Percentiles rank a stretch among this genome's conserved stretches.
Conservation (phyloP, 1,140 invertebrate genomes). For the Drosophila tristis region DNA sequence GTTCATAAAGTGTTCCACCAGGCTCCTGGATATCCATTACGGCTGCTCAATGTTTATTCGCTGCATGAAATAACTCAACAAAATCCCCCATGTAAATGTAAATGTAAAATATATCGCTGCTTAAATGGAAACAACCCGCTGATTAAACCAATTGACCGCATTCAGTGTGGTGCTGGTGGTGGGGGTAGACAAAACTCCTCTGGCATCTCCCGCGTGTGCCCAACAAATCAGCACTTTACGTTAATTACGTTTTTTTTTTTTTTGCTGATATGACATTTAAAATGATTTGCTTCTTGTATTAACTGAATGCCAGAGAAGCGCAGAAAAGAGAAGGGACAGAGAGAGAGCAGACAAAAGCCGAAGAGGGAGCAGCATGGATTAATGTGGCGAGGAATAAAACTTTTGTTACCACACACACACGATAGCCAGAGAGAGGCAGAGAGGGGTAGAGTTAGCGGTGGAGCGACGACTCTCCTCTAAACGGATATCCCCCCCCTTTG, state of each 20-base stretch:
- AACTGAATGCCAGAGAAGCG: background rate
- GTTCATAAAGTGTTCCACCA: conserved; percentile 8
- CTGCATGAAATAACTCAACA: conserved; percentile 26
- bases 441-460: too few relatives aligned
- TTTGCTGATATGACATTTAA: conserved; percentile 65
- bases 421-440: background rate
- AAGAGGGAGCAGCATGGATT: conserved; percentile 29
- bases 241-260: conserved; percentile 70
- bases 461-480: background rate
- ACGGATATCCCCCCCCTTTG: conserved; percentile 13
- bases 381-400: conserved; percentile 49
- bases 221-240: conserved; percentile 75
- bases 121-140: conserved; percentile 19
- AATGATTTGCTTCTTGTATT: conserved; percentile 47
- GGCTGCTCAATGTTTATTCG: conserved; percentile 15
- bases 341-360: background rate
- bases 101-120: conserved; percentile 12
- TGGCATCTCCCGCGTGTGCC: conserved; percentile 26
- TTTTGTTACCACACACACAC: conserved; percentile 48
- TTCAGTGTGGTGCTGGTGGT: too few relatives aligned
- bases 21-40: conserved; percentile 3
- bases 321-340: background rate
- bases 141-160: conserved; percentile 51
- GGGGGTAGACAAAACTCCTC: conserved; percentile 7
- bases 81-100: conserved; percentile 15